Conservation (phyloP, 2,888 invertebrate species). For the Microplitis deprimator region DNA sequence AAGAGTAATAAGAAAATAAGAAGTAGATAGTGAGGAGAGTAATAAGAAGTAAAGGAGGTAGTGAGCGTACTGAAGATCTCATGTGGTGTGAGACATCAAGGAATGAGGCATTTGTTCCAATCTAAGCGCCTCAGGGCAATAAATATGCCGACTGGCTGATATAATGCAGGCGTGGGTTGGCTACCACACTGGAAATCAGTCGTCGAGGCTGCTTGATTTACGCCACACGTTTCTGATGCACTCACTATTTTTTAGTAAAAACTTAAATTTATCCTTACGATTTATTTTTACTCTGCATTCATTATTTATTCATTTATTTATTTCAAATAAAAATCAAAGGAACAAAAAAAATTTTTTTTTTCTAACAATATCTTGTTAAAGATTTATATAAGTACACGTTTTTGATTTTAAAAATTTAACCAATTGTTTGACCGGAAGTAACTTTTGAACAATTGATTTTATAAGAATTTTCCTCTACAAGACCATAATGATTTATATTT, state of each 20-base stretch:
- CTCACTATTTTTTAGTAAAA: slow-evolving; percentile 41
- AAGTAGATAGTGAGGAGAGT: not conserved
- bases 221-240: slow-evolving; percentile 57
- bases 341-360: too few species aligned
- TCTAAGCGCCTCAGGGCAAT: slow-evolving; percentile 63
- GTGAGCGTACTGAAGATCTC: slow-evolving; percentile 28
- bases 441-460: too few species aligned
- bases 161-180: slow-evolving; percentile 66
- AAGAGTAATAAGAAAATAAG: not conserved
- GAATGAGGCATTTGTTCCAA: slow-evolving; percentile 62
- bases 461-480: too few species aligned
- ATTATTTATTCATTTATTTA: too few species aligned
- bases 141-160: slow-evolving; percentile 67
- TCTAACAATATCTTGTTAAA: not conserved
- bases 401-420: not conserved
- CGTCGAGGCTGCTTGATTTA: slow-evolving; percentile 69
- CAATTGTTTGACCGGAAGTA: too few species aligned
- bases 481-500: too few species aligned
- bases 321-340: too few species aligned
- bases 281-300: not conserved
- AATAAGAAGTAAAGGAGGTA: not conserved
- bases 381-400: not conserved
- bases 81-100: slow-evolving; percentile 44
- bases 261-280: not conserved
- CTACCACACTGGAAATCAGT: slow-evolving; percentile 61